Evolutionary conservation across 2,888 invertebrate genomes (phyloP).

Genomic region (Eupeodes luniger): DNA sequence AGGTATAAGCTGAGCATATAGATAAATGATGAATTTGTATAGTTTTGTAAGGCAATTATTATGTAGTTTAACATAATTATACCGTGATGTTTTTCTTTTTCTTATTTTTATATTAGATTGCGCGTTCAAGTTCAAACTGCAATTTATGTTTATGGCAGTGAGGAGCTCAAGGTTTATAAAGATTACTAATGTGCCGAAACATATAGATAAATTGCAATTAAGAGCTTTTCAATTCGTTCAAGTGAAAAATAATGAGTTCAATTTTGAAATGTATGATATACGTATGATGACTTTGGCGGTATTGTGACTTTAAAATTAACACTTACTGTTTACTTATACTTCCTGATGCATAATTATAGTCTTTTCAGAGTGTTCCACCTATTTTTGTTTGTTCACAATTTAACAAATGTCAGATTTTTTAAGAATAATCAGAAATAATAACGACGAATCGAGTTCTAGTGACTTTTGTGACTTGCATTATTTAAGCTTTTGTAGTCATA

Average conservation of each 20-base stretch:
- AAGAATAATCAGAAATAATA: too few species aligned
- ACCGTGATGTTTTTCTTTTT: constrained; percentile 27
- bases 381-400: not conserved
- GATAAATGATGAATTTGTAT: constrained; percentile 30
- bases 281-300: not conserved
- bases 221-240: constrained; percentile 5
- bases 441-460: too few species aligned
- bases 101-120: constrained; percentile 1
- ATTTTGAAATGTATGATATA: not conserved
- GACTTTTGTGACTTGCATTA: too few species aligned
- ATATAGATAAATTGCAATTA: not conserved
- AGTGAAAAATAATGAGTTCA: constrained; percentile 18
- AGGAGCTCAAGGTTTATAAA: constrained; percentile 3
- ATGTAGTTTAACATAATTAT: constrained; percentile 19
- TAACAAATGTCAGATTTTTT: not conserved
- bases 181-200: not conserved
- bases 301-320: not conserved
- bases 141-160: not conserved
- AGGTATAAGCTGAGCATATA: constrained; percentile 27
- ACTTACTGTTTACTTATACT: not conserved
- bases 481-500: too few species aligned
- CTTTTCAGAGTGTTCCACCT: not conserved
- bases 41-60: constrained; percentile 30
- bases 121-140: constrained; percentile 42
- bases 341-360: not conserved